phyloP scores from a whole-genome alignment of 2,113 vertebrate species.

The Camelus bactrianus region DNA sequence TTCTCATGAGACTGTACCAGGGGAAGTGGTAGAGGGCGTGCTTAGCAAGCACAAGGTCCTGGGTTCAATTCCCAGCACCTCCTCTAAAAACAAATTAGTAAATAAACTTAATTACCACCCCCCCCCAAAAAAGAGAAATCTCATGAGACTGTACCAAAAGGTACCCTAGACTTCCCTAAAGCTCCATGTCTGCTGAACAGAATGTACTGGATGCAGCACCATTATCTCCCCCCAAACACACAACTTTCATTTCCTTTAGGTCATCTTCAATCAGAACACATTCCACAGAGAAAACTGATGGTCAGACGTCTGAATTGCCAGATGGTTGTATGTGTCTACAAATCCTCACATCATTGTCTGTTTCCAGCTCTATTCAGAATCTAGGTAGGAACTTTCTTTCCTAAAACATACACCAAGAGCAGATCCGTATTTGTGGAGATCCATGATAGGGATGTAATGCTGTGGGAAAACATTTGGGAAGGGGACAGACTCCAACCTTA shows the following conservation, averaged over 20 bases:
- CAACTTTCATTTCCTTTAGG: conserved; percentile 66
- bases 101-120: no score
- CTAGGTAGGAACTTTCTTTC: conserved; percentile 9
- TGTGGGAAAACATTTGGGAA: conserved; percentile 43
- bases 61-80: no score
- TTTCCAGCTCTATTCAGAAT: conserved; percentile 44
- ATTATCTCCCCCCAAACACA: conserved; percentile 1
- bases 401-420: conserved; percentile 57
- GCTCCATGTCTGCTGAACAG: background rate
- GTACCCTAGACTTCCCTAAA: conserved; percentile 39
- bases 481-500: conserved; percentile 36
- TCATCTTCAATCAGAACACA: conserved; percentile 63
- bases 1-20: conserved; percentile 67
- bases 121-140: background rate
- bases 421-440: background rate
- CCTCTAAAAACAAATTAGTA: no score
- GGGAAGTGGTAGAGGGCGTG: no score
- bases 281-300: conserved; percentile 36
- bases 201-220: background rate
- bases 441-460: background rate
- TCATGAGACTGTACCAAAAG: conserved; percentile 66
- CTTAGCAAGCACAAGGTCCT: no score
- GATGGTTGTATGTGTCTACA: conserved; percentile 32
- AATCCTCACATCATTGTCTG: background rate
- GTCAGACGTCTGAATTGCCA: conserved; percentile 54